A percentile compares a stretch with the other conserved stretches of the same genome.
phyloP scores from a whole-genome alignment of 2,113 vertebrate genomes.

The Martes martes region DNA sequence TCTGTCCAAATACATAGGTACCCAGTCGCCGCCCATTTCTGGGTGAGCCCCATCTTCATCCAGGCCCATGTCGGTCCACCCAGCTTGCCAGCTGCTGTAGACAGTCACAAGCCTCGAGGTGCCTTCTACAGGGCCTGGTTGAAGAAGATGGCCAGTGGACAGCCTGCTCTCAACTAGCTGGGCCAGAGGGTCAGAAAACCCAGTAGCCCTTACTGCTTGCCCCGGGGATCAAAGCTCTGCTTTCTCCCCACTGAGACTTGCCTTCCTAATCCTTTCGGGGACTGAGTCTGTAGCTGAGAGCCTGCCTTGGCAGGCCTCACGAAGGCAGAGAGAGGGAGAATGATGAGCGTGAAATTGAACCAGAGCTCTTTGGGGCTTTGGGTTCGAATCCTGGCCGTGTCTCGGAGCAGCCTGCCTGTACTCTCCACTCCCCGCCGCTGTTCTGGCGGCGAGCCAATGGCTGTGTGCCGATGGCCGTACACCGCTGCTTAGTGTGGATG shows the following conservation, averaged over 20 bases:
- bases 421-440: neutral
- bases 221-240: conserved; percentile 24
- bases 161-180: neutral
- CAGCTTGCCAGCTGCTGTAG: conserved; percentile 48
- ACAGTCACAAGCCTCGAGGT: conserved; percentile 53
- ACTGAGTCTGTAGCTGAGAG: neutral
- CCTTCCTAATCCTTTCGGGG: conserved; percentile 31
- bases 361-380: neutral
- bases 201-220: conserved; percentile 2
- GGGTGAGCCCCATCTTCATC: conserved; percentile 47
- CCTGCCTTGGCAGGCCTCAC: neutral
- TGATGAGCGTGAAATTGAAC: neutral
- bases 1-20: conserved; percentile 63
- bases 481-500: neutral
- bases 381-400: neutral
- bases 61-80: conserved; percentile 4
- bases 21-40: conserved; percentile 58
- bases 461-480: neutral
- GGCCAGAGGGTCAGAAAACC: conserved; percentile 30
- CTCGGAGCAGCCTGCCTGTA: neutral
- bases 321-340: conserved; percentile 24
- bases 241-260: conserved; percentile 38
- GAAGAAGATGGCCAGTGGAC: conserved; percentile 40
- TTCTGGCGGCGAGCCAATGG: neutral
- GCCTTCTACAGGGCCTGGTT: conserved; percentile 67